Conservation (phyloP, 2,797 vertebrate genomes). For the Kryptopterus vitreolus region DNA sequence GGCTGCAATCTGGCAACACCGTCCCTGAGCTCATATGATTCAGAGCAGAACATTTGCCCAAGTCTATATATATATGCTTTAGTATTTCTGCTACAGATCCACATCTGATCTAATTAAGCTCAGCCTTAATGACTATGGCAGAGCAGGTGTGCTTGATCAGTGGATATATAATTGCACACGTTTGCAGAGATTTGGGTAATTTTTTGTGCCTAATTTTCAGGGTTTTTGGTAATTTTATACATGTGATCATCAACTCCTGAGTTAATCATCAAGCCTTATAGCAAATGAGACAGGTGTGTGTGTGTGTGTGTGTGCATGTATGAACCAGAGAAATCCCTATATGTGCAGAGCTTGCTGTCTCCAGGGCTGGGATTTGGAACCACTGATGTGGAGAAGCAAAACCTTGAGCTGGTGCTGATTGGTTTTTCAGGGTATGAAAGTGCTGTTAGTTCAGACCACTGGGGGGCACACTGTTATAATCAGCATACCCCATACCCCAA, state of each 20-base stretch:
- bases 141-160: neutral
- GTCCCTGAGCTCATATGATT: neutral
- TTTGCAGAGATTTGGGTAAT: neutral
- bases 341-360: constrained; percentile 1
- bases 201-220: neutral
- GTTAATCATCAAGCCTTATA: constrained; percentile 24
- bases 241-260: neutral
- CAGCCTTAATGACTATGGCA: neutral
- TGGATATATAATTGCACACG: neutral
- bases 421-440: neutral
- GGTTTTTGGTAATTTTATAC: neutral
- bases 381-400: constrained; percentile 7
- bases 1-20: neutral
- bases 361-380: constrained; percentile 26
- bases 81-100: neutral
- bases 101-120: constrained; percentile 6
- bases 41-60: constrained; percentile 8
- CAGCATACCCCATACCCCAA: neutral
- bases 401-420: neutral
- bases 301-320: neutral
- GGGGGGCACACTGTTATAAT: constrained; percentile 38
- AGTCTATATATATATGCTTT: neutral
- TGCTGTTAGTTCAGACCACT: constrained; percentile 26
- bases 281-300: constrained; percentile 7
- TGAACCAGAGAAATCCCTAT: constrained; percentile 16